These are phyloP conservation scores for Archilochus colubris DNA, from an alignment of 2,113 vertebrate genomes.

Conservation along the genomic window DNA sequence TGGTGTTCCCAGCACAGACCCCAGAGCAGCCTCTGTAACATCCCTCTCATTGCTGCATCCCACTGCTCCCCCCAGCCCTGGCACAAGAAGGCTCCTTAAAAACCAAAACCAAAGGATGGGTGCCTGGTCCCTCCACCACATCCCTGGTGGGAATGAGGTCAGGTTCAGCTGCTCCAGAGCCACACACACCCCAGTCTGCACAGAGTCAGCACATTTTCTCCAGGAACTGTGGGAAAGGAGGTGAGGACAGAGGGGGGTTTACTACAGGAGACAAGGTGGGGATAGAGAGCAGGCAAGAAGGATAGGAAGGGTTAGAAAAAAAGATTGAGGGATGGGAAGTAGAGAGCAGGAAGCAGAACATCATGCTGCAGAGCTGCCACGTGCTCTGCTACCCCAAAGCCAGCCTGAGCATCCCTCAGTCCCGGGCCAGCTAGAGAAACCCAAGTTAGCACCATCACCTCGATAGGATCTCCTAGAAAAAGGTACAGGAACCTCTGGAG, in stretches of 20 bases:
- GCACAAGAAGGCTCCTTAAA: neutral
- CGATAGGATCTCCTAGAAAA: neutral
- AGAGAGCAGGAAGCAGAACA: accelerated
- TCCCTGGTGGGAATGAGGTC: neutral
- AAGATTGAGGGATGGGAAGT: neutral
- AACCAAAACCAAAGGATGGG: neutral
- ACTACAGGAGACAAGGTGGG: neutral
- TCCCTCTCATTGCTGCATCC: neutral
- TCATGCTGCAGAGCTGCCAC: accelerated
- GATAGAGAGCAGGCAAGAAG: neutral
- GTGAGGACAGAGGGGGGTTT: neutral
- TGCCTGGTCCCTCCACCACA: accelerated
- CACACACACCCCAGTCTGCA: accelerated
- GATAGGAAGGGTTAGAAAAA: neutral
- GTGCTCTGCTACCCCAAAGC: neutral
- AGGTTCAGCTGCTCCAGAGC: accelerated
- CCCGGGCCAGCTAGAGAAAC: neutral
- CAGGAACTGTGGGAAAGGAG: accelerated
- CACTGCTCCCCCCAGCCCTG: accelerated
- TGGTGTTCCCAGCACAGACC: neutral
- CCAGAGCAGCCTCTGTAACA: accelerated
- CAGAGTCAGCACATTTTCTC: accelerated
- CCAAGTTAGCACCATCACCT: neutral
- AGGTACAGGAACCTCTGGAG: neutral
- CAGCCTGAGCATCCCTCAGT: neutral